A percentile compares a stretch with the other conserved stretches of the same genome.
These are phyloP conservation scores for Epinotia bilunana DNA, from an alignment of 2,888 invertebrate genomes.

Conservation along the genomic window DNA sequence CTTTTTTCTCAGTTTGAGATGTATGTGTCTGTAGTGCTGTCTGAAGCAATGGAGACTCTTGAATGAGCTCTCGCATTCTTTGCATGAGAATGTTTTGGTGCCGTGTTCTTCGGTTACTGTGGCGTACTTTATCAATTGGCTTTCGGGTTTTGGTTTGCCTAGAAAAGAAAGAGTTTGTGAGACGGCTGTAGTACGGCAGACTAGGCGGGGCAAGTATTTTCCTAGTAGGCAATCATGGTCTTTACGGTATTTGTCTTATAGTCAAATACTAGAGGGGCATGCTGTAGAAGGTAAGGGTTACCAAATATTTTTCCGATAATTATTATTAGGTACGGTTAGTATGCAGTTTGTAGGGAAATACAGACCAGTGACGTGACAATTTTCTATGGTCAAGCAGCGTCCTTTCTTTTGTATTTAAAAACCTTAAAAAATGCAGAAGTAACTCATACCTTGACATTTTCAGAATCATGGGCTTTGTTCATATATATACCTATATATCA, in stretches of 20 bases:
- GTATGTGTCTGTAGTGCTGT: constrained; percentile 40
- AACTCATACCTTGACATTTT: too few species aligned
- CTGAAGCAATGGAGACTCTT: constrained; percentile 23
- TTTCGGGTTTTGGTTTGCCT: constrained; percentile 31
- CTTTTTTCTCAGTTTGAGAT: constrained; percentile 26
- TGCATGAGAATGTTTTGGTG: constrained; percentile 35
- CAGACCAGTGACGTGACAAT: too few species aligned
- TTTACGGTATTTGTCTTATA: neutral
- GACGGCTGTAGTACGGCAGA: neutral
- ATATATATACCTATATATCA: too few species aligned
- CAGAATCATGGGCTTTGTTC: too few species aligned
- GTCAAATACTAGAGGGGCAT: too few species aligned
- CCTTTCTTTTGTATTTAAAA: too few species aligned
- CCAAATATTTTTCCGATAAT: too few species aligned
- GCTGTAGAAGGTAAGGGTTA: too few species aligned
- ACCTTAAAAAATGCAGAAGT: too few species aligned
- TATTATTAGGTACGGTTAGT: too few species aligned
- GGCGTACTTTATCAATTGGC: constrained; percentile 12
- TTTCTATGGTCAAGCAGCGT: too few species aligned
- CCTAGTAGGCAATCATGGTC: neutral
- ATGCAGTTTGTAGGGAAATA: too few species aligned
- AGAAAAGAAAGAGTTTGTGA: constrained; percentile 39
- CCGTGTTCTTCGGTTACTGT: constrained; percentile 30
- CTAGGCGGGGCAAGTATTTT: neutral
- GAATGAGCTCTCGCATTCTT: constrained; percentile 26